Conservation (phyloP, 2,113 vertebrate genomes). For the Campylomormyrus numenius region DNA sequence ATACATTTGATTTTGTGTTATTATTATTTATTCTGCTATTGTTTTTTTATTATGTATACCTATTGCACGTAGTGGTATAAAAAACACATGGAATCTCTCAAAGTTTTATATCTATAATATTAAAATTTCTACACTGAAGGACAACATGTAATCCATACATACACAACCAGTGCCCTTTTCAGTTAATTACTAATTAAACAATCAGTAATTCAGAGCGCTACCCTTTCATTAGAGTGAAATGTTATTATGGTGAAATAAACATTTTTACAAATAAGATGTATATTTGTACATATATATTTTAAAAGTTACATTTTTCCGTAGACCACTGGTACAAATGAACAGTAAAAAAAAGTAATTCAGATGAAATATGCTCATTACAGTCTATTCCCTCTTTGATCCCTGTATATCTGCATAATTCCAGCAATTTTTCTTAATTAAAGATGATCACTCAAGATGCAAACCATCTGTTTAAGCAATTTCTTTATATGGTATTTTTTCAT, state of each 20-base stretch:
- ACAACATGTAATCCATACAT: background rate
- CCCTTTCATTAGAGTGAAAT: background rate
- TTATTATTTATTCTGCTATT: background rate
- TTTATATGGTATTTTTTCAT: background rate
- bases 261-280: background rate
- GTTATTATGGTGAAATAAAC: background rate
- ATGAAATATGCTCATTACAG: background rate
- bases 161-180: background rate
- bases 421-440: background rate
- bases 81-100: background rate
- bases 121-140: background rate
- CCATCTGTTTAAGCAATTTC: background rate
- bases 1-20: background rate
- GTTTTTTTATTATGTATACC: background rate
- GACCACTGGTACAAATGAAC: background rate
- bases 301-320: background rate
- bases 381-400: background rate
- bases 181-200: background rate
- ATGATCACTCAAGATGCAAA: background rate
- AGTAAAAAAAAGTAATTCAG: background rate
- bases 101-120: background rate
- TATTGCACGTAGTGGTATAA: background rate
- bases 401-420: background rate
- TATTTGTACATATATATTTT: background rate
- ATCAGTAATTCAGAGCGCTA: background rate